phyloP scores from a whole-genome alignment of 2,888 invertebrate species.

The Dicranocentrus wangi region DNA sequence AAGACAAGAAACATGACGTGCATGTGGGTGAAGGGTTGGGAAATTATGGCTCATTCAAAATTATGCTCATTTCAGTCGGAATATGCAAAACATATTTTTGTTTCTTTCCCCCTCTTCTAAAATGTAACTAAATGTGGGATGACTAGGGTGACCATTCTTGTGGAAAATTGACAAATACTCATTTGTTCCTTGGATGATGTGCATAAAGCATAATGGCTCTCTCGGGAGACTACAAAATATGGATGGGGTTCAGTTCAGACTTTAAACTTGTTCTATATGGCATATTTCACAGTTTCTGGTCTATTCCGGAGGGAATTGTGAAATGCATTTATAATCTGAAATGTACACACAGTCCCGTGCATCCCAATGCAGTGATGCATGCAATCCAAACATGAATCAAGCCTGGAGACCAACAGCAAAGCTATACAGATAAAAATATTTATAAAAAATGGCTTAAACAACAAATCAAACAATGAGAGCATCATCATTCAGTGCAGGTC shows the following conservation, averaged over 20 bases:
- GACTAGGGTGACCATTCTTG: slow-evolving; percentile 56
- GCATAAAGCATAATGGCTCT: slow-evolving; percentile 49
- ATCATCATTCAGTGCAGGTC: slow-evolving; percentile 39
- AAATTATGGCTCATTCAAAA: not conserved
- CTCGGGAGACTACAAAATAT: slow-evolving; percentile 28
- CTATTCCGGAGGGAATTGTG: slow-evolving; percentile 24
- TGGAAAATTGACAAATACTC: slow-evolving; percentile 64
- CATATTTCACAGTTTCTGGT: slow-evolving; percentile 24
- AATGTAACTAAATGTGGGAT: too few species aligned
- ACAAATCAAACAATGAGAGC: slow-evolving; percentile 32
- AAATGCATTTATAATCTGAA: slow-evolving; percentile 1
- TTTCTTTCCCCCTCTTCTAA: slow-evolving; percentile 3
- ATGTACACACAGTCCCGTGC: slow-evolving; percentile 12
- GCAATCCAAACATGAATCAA: slow-evolving; percentile 37
- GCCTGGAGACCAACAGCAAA: not conserved
- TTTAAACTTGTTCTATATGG: slow-evolving; percentile 25
- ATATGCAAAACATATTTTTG: slow-evolving; percentile 5
- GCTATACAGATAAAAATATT: too few species aligned
- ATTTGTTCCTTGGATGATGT: slow-evolving; percentile 42
- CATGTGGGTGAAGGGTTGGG: too few species aligned
- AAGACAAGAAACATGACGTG: too few species aligned
- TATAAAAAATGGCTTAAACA: not conserved
- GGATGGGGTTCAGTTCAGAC: slow-evolving; percentile 1
- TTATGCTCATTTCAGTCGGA: slow-evolving; percentile 1
- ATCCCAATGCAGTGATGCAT: slow-evolving; percentile 34